phyloP scores from a whole-genome alignment of 2,113 vertebrate species.

The Marmota monax region DNA sequence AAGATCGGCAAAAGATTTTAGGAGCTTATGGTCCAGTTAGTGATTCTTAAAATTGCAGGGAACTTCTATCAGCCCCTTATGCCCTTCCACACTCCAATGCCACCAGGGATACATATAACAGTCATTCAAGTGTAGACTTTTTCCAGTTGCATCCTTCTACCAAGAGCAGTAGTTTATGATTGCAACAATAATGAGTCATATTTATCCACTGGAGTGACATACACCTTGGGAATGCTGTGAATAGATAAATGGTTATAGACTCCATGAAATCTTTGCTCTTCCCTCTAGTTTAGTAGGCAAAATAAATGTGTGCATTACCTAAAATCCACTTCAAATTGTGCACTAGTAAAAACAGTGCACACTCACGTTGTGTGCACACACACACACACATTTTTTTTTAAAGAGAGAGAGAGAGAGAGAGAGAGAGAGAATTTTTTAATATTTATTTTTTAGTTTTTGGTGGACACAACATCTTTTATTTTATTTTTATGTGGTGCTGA shows the following conservation, averaged over 20 bases:
- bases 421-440: no score
- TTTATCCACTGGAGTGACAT: neutral
- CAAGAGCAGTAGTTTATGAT: constrained; percentile 30
- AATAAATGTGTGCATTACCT: neutral
- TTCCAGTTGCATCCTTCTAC: neutral
- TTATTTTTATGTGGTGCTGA: no score
- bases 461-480: no score
- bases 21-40: neutral
- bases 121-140: neutral
- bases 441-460: no score
- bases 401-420: no score
- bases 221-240: neutral
- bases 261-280: neutral
- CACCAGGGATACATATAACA: neutral
- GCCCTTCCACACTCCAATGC: neutral
- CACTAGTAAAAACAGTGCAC: neutral
- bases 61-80: neutral
- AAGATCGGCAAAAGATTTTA: neutral
- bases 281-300: neutral
- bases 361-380: fast-evolving
- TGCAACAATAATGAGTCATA: neutral
- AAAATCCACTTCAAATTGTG: constrained; percentile 6
- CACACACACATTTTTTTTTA: neutral
- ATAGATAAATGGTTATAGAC: neutral
- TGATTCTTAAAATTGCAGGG: neutral